phyloP scores from a whole-genome alignment of 2,113 vertebrate genomes.

The Athene noctua region DNA sequence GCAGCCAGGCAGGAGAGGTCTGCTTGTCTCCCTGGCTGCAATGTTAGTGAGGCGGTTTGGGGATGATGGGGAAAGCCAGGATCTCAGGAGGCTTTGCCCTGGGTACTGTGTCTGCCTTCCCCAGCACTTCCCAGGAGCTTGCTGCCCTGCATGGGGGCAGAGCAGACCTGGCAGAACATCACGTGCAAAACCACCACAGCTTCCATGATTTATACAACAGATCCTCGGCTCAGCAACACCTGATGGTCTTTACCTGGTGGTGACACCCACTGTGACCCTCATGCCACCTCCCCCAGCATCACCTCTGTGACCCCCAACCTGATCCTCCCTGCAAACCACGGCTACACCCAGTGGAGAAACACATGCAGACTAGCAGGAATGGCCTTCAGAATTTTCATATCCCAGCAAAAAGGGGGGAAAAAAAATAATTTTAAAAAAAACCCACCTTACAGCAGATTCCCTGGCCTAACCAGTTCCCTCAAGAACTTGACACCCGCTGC shows the following conservation, averaged over 20 bases:
- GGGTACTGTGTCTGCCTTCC: neutral
- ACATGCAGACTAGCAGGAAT: neutral
- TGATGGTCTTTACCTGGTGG: rapidly evolving
- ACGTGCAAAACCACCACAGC: neutral
- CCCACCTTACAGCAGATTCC: neutral
- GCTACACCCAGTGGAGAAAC: neutral
- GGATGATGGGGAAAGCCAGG: neutral
- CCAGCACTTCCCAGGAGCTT: neutral
- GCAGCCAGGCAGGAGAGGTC: neutral
- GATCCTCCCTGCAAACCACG: neutral
- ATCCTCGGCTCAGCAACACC: neutral
- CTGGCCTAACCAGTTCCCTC: neutral
- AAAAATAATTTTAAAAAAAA: neutral
- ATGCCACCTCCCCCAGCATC: neutral
- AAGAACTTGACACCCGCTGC: neutral
- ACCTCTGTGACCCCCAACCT: rapidly evolving
- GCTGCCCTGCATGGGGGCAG: rapidly evolving
- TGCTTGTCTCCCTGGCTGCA: neutral
- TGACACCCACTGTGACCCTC: neutral
- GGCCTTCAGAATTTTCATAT: neutral
- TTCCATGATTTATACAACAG: neutral
- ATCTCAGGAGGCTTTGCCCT: neutral
- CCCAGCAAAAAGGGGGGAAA: neutral
- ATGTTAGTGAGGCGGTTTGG: neutral
- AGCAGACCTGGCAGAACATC: neutral